A percentile compares a stretch with the other conserved stretches of the same genome.
Conservation (phyloP, 2,888 invertebrate genomes). For the Exocentrus adspersus region DNA sequence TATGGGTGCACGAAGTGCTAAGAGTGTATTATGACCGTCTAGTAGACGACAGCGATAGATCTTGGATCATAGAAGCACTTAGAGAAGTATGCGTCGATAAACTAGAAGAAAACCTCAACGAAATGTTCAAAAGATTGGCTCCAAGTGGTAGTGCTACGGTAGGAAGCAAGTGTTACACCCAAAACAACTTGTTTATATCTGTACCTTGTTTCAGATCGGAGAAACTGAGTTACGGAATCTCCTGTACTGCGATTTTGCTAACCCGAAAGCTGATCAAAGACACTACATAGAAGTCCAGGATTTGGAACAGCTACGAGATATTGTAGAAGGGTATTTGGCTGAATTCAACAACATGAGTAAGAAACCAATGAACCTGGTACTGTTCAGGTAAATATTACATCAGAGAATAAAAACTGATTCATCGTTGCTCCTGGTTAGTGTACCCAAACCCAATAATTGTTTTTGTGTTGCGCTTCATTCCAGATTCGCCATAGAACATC, state of each 20-base stretch:
- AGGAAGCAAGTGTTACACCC: too few species aligned
- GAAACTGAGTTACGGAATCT: conserved; percentile 86
- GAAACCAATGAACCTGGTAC: conserved; percentile 94
- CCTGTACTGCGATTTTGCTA: conserved; percentile 94
- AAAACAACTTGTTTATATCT: too few species aligned
- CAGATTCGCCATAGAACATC: conserved; percentile 94
- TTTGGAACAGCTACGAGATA: conserved; percentile 79
- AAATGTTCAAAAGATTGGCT: conserved; percentile 74
- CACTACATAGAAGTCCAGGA: conserved; percentile 90
- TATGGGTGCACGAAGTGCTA: conserved; percentile 95
- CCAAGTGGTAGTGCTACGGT: conserved; percentile 14
- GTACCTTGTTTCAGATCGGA: conserved; percentile 68
- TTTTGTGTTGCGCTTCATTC: conserved; percentile 28
- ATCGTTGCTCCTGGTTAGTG: too few species aligned
- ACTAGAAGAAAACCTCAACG: conserved; percentile 75
- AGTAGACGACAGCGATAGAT: conserved; percentile 82
- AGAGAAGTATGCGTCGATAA: conserved; percentile 69
- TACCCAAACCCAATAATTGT: neutral
- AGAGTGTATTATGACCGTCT: conserved; percentile 94
- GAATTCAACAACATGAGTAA: conserved; percentile 96
- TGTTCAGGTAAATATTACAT: conserved; percentile 80
- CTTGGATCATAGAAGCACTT: conserved; percentile 81
- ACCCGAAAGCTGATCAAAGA: conserved; percentile 89
- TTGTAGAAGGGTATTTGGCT: conserved; percentile 87
- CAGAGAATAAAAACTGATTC: too few species aligned